Evolutionary conservation across 2,113 vertebrate species (phyloP).

Genomic region (Gopherus evgoodei): DNA sequence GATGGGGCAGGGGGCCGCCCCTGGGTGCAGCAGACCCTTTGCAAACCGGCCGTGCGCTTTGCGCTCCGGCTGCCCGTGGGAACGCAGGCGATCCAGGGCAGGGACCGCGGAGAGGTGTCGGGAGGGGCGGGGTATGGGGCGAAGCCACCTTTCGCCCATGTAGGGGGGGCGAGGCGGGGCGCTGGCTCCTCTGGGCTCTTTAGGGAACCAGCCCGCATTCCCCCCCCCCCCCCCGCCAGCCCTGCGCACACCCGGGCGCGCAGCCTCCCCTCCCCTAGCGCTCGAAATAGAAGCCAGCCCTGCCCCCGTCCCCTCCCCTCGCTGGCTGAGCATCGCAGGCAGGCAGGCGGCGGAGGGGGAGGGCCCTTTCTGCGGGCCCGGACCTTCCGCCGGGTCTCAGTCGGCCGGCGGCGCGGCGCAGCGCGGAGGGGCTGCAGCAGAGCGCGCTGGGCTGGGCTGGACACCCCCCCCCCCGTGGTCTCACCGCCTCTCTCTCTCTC

Average conservation of each 20-base stretch:
- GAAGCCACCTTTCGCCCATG: not conserved
- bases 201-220: not conserved
- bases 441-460: not conserved
- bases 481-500: not conserved
- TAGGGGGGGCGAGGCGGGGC: not conserved
- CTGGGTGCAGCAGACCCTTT: not conserved
- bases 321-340: not conserved
- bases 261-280: conserved; percentile 34
- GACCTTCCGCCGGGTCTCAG: not conserved
- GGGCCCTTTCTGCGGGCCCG: not conserved
- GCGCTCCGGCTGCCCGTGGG: not conserved
- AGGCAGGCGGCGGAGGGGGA: not conserved
- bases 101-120: not conserved
- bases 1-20: too few species aligned
- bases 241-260: not conserved
- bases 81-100: not conserved
- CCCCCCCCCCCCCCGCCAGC: not conserved
- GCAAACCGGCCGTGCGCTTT: not conserved
- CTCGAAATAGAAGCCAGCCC: conserved; percentile 59
- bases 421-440: not conserved
- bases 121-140: not conserved
- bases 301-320: conserved; percentile 7
- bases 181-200: not conserved
- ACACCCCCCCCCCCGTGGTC: not conserved
- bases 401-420: not conserved